Base-by-base conservation (phyloP, 2,888 invertebrate species). In the Philhelius pedissequus region DNA sequence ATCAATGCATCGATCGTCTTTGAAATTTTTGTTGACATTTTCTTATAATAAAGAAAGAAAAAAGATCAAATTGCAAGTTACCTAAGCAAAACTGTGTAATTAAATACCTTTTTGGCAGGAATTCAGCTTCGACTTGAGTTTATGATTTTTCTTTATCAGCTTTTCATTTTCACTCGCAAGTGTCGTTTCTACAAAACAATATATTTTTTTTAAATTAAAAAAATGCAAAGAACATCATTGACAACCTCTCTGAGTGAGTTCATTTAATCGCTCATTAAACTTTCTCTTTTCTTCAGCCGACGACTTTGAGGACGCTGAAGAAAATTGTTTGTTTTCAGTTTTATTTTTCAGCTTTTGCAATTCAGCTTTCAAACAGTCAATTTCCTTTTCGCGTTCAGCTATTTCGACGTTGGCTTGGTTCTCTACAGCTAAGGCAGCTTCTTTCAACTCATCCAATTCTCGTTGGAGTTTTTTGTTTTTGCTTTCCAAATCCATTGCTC, bases 381-480 rank as follows among this genome's bases (percentile, higher is more conserved):
- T 86, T 88, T 91, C 89, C 3, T 79, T 50, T 80, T 93, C 93
- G 89, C 95, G 94, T 78, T 92, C 92, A 87, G 94, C 93, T 20
- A 96, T 92, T 86, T 94, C 93, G 68, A 93, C 93, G 89, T 96
- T 96, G 84, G 96, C 96, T 88, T 96, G 95, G 40, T 94, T 94
- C 92, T 96, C 96, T 11, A 96, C 95, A 86, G 94, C 94, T 78
- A 96, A 90, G 2, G 96, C 96, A 86, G 96, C 93, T 86, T 94
- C 93, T 89, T 96, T 96, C 58, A 96, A 93, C 89, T 95, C 95
- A 86, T 93, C 93, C 86, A 96, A 89, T 90, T 96, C 95, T 77
- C 94, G 94, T 90, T 96, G 94, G 64, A 96, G 90, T 75, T 92
- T 92, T 89, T 94, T 94, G 88, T 96, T 96, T 87, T 94, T 93